Percentiles rank a stretch among this genome's conserved stretches.
phyloP scores from a whole-genome alignment of 1,140 invertebrate genomes.

The Sycobia sp. region DNA sequence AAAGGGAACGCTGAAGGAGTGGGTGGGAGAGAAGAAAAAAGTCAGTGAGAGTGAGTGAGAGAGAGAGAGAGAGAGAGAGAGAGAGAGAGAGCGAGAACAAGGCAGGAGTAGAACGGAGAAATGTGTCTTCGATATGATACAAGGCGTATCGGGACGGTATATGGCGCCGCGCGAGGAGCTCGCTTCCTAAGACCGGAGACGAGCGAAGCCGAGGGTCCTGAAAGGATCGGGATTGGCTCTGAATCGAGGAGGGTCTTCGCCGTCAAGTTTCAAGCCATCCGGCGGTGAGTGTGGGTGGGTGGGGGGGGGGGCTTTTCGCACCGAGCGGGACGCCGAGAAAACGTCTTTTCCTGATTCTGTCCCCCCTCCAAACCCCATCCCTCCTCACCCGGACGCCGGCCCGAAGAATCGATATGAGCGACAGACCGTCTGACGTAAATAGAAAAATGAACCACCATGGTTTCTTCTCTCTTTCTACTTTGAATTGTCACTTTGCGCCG shows the following conservation, averaged over 20 bases:
- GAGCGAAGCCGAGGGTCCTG: constrained; percentile 23
- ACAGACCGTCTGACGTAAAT: constrained; percentile 32
- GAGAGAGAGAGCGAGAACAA: too few relatives aligned
- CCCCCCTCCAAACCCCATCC: neutral
- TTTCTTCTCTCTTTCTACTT: neutral
- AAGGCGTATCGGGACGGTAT: constrained; percentile 24
- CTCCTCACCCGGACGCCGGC: neutral
- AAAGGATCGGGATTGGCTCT: constrained; percentile 35
- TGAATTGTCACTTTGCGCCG: constrained; percentile 26
- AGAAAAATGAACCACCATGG: constrained; percentile 28
- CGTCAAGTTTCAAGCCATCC: constrained; percentile 33
- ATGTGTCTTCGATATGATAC: constrained; percentile 34
- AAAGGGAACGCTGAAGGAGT: neutral
- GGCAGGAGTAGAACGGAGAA: constrained; percentile 15
- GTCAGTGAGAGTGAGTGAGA: neutral
- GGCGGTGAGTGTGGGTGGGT: too few relatives aligned
- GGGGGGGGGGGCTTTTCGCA: constrained; percentile 17
- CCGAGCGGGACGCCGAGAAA: constrained; percentile 15
- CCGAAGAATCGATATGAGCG: constrained; percentile 34
- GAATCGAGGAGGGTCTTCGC: constrained; percentile 25
- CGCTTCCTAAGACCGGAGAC: constrained; percentile 23
- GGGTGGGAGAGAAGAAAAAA: neutral
- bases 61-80: neutral
- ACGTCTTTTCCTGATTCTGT: constrained; percentile 24
- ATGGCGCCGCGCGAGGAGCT: too few relatives aligned